These are phyloP conservation scores for Vannuccia rotundouncinata DNA, from an alignment of 2,888 invertebrate genomes.

Conservation along the genomic window DNA sequence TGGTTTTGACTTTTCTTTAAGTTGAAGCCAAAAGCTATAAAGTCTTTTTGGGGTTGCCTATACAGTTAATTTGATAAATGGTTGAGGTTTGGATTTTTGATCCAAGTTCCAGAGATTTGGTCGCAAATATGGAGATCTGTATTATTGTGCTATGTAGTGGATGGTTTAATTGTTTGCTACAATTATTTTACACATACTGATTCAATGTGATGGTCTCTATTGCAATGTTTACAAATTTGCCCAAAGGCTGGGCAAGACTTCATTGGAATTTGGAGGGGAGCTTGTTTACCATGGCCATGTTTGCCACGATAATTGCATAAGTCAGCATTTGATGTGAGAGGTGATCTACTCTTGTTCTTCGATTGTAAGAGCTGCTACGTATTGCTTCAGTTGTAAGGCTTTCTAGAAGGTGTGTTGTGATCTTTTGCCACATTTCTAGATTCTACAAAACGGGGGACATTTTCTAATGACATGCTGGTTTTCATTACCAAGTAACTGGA, in stretches of 20 bases:
- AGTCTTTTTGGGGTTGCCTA: neutral
- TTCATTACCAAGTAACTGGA: neutral
- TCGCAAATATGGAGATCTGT: neutral
- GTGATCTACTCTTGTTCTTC: neutral
- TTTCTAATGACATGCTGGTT: neutral
- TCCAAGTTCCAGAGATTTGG: constrained; percentile 14
- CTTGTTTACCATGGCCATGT: constrained; percentile 9
- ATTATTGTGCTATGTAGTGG: neutral
- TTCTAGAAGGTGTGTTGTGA: neutral
- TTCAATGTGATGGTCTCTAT: neutral
- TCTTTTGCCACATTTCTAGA: neutral
- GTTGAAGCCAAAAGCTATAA: neutral
- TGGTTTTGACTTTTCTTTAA: neutral
- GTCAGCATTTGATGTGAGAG: too few relatives aligned
- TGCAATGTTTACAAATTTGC: neutral
- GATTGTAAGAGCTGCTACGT: neutral
- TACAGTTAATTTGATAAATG: neutral
- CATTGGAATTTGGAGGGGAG: neutral
- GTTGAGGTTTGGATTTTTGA: neutral
- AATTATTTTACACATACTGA: neutral
- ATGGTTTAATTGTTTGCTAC: neutral
- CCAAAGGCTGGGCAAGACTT: neutral
- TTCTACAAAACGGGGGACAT: neutral
- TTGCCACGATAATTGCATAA: constrained; percentile 7
- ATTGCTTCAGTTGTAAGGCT: neutral